Evolutionary conservation across 2,797 vertebrate genomes (phyloP), one percentile per base, ranked within the genome.

Genomic region (Leucoraja ocellata): DNA sequence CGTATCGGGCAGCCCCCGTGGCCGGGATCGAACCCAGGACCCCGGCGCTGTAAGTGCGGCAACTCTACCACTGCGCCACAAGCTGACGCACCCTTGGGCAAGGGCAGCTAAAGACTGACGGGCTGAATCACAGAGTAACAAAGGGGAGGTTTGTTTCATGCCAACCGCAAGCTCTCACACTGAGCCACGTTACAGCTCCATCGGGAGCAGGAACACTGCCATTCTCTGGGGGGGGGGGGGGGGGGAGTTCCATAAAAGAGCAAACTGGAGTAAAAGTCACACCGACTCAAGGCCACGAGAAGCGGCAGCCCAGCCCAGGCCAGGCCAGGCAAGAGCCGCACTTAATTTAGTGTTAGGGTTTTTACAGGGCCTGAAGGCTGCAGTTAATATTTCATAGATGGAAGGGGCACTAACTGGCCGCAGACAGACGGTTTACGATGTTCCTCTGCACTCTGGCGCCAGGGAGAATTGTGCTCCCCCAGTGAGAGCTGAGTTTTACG

Each of bases 361-460:
- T 93, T 93, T 25, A 93, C 94, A 91, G 94, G 65, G 94, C 94
- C 88, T 94, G 94, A 0, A 94, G 93, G 93, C 94, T 94, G 94
- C 93, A 94, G 65, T 39, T 46, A 74, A 91, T 91, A 88, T 88
- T 88, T 88, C 84, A 88, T 65, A 32, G 94, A 80, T 74, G 93
- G 13, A 94, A 93, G 94, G 94, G 95, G 32, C 94, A 94, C 94
- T 39, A 28, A 54, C 83, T 39, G 95, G 94, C 93, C 94, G 94
- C 95, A 95, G 94, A 95, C 94, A 91, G 94, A 0, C 23, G 94
- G 95, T 97, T 97, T 97, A 97, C 95, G 96, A 96, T 96, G 94
- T 95, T 95, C 96, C 95, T 63, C 94, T 96, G 95, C 95, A 95
- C 95, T 95, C 96, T 97, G 97, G 97, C 96, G 96, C 97, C 96